These are phyloP conservation scores for Trichopoda pennipes DNA, from an alignment of 2,888 invertebrate species.

Conservation along the genomic window DNA sequence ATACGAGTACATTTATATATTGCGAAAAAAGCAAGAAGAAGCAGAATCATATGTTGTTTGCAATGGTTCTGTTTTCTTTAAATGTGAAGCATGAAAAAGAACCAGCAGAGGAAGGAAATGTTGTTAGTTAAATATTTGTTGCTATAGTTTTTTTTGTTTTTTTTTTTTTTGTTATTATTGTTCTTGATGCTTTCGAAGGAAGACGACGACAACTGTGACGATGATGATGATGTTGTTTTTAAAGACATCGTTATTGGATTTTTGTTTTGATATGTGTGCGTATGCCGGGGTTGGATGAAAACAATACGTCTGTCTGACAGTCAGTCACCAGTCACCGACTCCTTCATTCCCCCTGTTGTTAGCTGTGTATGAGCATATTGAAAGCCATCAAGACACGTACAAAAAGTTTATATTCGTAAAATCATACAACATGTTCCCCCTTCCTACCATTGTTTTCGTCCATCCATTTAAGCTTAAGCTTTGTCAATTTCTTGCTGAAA, in stretches of 20 bases:
- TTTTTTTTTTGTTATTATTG: slow-evolving; percentile 57
- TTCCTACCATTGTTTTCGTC: not conserved
- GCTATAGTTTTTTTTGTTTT: slow-evolving; percentile 60
- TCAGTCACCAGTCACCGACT: slow-evolving; percentile 25
- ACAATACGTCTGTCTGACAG: slow-evolving; percentile 2
- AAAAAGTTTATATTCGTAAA: slow-evolving; percentile 2
- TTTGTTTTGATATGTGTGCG: slow-evolving; percentile 5
- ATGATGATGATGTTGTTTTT: slow-evolving; percentile 52
- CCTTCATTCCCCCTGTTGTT: too few relatives aligned
- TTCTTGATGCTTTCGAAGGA: slow-evolving; percentile 30
- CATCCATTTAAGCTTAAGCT: slow-evolving; percentile 18
- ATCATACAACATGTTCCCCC: slow-evolving; percentile 21
- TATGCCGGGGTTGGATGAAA: slow-evolving; percentile 3
- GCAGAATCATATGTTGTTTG: slow-evolving; percentile 50
- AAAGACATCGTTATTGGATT: slow-evolving; percentile 38
- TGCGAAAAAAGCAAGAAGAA: slow-evolving; percentile 6
- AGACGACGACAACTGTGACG: slow-evolving; percentile 35
- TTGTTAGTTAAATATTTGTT: slow-evolving; percentile 52
- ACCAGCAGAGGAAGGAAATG: slow-evolving; percentile 43
- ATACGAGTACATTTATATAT: slow-evolving; percentile 13
- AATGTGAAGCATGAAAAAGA: slow-evolving; percentile 30
- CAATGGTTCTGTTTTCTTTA: slow-evolving; percentile 35
- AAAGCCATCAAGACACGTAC: slow-evolving; percentile 56
- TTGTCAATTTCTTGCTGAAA: slow-evolving; percentile 7
- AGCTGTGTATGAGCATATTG: slow-evolving; percentile 15